A percentile compares a stretch with the other conserved stretches of the same genome.
Evolutionary conservation across 2,797 vertebrate genomes (phyloP).

Genomic region (Takifugu rubripes): DNA sequence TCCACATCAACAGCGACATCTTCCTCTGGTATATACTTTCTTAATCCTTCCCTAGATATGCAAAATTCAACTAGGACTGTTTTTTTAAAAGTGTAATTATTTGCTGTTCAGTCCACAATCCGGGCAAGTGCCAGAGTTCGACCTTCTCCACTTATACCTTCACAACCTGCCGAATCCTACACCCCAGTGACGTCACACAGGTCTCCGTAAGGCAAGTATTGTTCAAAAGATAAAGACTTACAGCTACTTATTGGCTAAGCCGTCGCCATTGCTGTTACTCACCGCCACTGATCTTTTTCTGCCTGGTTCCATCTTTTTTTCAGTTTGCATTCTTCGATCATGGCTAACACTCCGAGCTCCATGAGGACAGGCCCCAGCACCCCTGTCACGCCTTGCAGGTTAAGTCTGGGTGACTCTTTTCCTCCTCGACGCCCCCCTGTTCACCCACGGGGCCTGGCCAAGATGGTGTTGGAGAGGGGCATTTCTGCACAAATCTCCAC

Average conservation of each 20-base stretch:
- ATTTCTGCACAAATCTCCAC: conserved; percentile 89
- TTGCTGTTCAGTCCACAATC: conserved; percentile 78
- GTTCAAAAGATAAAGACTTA: not conserved
- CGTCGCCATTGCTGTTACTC: too few species aligned
- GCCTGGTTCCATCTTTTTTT: not conserved
- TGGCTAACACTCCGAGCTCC: conserved; percentile 76
- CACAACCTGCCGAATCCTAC: conserved; percentile 94
- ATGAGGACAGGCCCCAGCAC: conserved; percentile 79
- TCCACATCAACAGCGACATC: conserved; percentile 6
- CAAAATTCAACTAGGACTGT: not conserved
- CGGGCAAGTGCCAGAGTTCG: conserved; percentile 89
- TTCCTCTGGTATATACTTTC: conserved; percentile 39
- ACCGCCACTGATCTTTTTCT: not conserved
- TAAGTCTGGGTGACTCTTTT: conserved; percentile 84
- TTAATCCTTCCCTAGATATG: too few species aligned
- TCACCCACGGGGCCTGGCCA: conserved; percentile 79
- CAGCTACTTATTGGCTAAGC: too few species aligned
- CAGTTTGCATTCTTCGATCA: conserved; percentile 60
- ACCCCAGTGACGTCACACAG: conserved; percentile 92
- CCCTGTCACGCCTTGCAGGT: conserved; percentile 81
- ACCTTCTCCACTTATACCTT: conserved; percentile 96
- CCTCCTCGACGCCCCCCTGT: conserved; percentile 73
- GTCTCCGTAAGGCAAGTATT: conserved; percentile 86
- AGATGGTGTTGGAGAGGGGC: conserved; percentile 87
- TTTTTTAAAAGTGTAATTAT: not conserved